Evolutionary conservation across 2,113 vertebrate species (phyloP), one percentile per base, ranked within the genome.

Genomic region (Hydrolagus affinis): DNA sequence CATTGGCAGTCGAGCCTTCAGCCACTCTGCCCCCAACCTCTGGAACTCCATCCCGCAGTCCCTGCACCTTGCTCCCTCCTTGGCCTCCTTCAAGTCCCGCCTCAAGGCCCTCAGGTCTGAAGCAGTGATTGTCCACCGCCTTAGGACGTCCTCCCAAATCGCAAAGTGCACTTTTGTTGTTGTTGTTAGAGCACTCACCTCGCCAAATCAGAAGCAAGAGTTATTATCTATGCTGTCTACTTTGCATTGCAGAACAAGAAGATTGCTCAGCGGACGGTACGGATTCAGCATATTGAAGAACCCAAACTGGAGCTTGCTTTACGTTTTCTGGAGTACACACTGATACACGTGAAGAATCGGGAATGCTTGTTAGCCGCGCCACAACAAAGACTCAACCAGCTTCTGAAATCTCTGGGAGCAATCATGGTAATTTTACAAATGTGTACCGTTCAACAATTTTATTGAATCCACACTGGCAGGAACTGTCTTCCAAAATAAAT

Each of bases 291-390:
- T 85, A 89, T 90, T 0, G 86, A 77, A 0, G 93, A 95, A 11
- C 88, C 90, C 0, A 97, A 96, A 88, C 96, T 96, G 0, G 93
- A 95, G 28, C 83, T 98, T 87, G 97, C 94, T 0, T n/a, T 98
- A 86, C 90, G 91, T 72, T 99, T 96, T 86, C 64, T 95, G 86
- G 96, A 98, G 19, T 95, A 96, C 87, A 87, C 99, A 86, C 86
- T 99, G 87, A 93, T 90, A 70, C 91, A 92, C 77, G 89, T 90
- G 3, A 90, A 93, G 86, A 95, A 94, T 70, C 92, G 94, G 11
- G 91, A 88, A 69, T 93, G 89, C 85, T 90, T 97, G 7, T 89
- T 99, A 7, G 91, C 90, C 85, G 86, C 94, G 0, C 89, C 90
- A 25, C 88, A 88, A 87, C 92, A 90, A 83, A 94, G 92, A 66